Base-by-base conservation (phyloP, 2,113 vertebrate genomes). In the Osmerus eperlanus region DNA sequence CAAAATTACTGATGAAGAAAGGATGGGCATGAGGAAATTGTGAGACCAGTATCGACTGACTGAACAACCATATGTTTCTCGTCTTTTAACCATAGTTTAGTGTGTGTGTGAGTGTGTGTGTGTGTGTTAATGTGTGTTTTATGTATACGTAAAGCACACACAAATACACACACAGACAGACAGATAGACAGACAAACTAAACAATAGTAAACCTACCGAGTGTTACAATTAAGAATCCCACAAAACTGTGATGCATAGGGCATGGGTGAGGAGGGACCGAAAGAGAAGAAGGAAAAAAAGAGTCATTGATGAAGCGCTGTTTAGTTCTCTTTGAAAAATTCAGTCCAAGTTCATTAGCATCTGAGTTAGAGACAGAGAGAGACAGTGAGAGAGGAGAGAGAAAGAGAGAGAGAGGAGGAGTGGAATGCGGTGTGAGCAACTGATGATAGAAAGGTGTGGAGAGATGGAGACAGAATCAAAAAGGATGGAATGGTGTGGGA, bases 151-250 rank as follows among this genome's bases (percentile, higher is more conserved):
- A 89, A 90, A 86, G 89, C 88, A 90, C 88, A 92, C 89, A 90
- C 85, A 89, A 88, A 90, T 85, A 90, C 89, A 91, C 73, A 81
- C 89, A 91, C 90, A 87, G 84, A 90, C 87, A 85, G 87, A 91
- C 88, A 90, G 88, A 85, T 87, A 89, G 90, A 90, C 88, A 87
- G 86, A 91, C 90, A n/a, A n/a, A 92, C 89, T 90, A 89, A 91
- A 89, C 85, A 19, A 90, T 86, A 86, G 72, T 91, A 88, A 91
- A 92, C 91, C 91, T 92, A 92, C 91, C 91, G 91, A 92, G 89
- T 84, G 82, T 86, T 81, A 91, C 76, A 91, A 89, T 90, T 87
- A 90, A 91, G 89, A 89, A 83, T 92, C 91, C 91, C 72, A 83
- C 84, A 88, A 88, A 88, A 89, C 87, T 91, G 84, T 87, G 86